Base-by-base conservation (phyloP, 2,888 invertebrate species). In the Habrosyne pyritoides region DNA sequence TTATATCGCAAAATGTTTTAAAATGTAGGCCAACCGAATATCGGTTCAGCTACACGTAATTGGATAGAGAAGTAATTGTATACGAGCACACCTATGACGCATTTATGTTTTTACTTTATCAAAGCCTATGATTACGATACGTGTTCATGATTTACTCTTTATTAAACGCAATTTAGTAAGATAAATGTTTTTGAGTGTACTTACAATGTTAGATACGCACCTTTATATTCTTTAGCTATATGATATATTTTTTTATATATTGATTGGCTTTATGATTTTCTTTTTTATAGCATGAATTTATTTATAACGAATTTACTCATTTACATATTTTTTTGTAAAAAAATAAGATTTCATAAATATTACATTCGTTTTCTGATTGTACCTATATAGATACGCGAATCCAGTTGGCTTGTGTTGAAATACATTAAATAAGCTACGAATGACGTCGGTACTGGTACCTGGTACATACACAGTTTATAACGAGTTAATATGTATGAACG, bases 11-110 rank as follows among this genome's bases (percentile, higher is more conserved):
- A 87, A 86, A 86, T 79, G 70, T 74, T 78, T 74, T 66, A 61
- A 61, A 67, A 85, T 83, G 81, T 87, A 73, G 86, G 87, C 84
- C 86, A 84, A 69, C 75, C 79, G 80, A 84, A 85, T 84, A 84
- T 83, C 77, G 77, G 72, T 72, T 73, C 70, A 70, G 71, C 71
- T 68, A 65, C 71, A 74, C 78, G 78, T 86, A 85, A 85, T 85
- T 86, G 84, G 79, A 83, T 79, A 75, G 77, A 67, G 71, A 78
- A 77, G 80, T 86, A 86, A 87, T 85, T 84, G 84, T 81, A n/a
- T n/a, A n/a, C n/a, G n/a, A n/a, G n/a, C n/a, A 84, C 81, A 84
- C 81, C 83, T 79, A 80, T 81, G 77, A 78, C 77, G 73, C 79
- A 79, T 82, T 86, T 83, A 84, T 81, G 76, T 79, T 83, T 50